Evolutionary conservation across 2,888 invertebrate genomes (phyloP).

Genomic region (Stenchaetothrips biformis): DNA sequence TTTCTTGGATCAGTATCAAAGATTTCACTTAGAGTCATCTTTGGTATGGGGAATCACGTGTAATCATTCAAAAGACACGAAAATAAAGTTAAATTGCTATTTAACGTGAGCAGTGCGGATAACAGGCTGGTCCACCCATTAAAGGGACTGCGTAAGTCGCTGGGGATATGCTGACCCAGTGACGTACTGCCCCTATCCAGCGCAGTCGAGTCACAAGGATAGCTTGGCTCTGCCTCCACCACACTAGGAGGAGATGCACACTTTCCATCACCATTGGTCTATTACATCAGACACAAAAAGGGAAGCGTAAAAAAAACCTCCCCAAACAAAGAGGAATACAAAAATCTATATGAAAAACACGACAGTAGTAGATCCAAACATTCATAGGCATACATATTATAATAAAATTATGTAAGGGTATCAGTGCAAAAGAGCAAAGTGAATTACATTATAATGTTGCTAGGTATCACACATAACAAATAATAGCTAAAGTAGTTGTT

Average conservation of each 20-base stretch:
- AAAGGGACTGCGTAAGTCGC: conserved; percentile 13
- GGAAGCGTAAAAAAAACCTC: conserved; percentile 11
- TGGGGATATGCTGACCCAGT: conserved; percentile 1
- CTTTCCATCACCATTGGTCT: conserved; percentile 17
- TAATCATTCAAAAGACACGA: conserved; percentile 35
- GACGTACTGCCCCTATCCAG: conserved; percentile 10
- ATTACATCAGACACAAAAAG: conserved; percentile 12
- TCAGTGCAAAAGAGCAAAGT: conserved; percentile 11
- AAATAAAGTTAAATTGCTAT: conserved; percentile 19
- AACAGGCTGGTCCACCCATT: conserved; percentile 25
- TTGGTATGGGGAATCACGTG: conserved; percentile 40
- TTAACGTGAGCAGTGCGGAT: not conserved
- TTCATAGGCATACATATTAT: not conserved
- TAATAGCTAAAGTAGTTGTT: not conserved
- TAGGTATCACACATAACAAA: conserved; percentile 24
- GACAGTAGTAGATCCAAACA: conserved; percentile 16
- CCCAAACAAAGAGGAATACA: not conserved
- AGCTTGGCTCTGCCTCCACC: not conserved
- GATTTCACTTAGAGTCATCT: conserved; percentile 33
- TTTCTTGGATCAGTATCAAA: conserved; percentile 27
- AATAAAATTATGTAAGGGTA: not conserved
- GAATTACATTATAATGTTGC: conserved; percentile 14
- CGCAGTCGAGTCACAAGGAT: conserved; percentile 1
- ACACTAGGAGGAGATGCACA: not conserved
- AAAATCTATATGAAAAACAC: conserved; percentile 24